Percentiles rank a stretch among this genome's conserved stretches.
These are phyloP conservation scores for Gryllus bimaculatus DNA, from an alignment of 1,140 invertebrate species.

Conservation along the genomic window DNA sequence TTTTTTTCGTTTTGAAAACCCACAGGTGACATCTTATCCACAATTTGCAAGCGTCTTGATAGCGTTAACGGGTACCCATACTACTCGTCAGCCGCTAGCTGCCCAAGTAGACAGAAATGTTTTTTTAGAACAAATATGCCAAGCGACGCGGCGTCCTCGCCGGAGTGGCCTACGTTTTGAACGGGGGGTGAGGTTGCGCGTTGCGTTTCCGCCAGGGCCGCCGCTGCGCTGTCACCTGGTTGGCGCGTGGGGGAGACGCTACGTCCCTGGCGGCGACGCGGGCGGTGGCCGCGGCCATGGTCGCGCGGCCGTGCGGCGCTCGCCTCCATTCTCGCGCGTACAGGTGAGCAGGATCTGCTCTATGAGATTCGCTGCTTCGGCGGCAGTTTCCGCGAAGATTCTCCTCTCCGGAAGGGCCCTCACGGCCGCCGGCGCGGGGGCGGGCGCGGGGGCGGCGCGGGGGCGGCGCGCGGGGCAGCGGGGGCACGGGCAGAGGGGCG, in stretches of 20 bases:
- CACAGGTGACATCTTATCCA: too few relatives aligned
- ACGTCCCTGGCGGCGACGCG: constrained; percentile 6
- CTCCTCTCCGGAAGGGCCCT: constrained; percentile 24
- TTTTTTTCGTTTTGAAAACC: too few relatives aligned
- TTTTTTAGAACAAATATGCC: too few relatives aligned
- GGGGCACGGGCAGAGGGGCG: constrained; percentile 25
- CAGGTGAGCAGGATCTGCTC: constrained; percentile 35
- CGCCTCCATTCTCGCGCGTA: constrained; percentile 30
- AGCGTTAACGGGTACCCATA: too few relatives aligned
- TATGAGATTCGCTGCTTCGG: constrained; percentile 37
- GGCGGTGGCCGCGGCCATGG: background rate
- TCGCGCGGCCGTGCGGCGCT: background rate
- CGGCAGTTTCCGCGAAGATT: constrained; percentile 36
- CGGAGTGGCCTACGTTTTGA: too few relatives aligned
- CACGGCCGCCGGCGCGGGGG: constrained; percentile 17
- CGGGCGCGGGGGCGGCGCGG: constrained; percentile 26
- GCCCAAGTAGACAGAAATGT: too few relatives aligned
- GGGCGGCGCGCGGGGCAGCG: constrained; percentile 15
- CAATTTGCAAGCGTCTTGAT: too few relatives aligned
- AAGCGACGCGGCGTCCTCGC: too few relatives aligned
- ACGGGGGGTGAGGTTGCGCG: too few relatives aligned
- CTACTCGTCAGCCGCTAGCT: too few relatives aligned
- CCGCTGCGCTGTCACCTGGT: background rate
- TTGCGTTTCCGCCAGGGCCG: too few relatives aligned
- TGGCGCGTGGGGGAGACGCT: constrained; percentile 15